A percentile compares a stretch with the other conserved stretches of the same genome.
Evolutionary conservation across 2,888 invertebrate genomes (phyloP).

Genomic region (Itoplectis maculator): DNA sequence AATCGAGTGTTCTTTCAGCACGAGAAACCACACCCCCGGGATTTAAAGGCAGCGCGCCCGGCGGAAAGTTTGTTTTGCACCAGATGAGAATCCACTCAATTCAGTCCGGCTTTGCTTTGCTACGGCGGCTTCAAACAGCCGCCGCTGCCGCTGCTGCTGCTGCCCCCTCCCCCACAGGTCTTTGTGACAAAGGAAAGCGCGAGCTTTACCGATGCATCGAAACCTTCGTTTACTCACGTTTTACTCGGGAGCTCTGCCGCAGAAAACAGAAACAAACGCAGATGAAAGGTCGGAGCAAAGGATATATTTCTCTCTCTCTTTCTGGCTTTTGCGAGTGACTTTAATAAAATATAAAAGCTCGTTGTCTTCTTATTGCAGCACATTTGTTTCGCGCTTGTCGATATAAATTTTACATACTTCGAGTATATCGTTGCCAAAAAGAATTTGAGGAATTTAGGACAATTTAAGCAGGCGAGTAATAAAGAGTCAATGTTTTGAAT

Average conservation of each 20-base stretch:
- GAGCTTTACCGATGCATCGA: slow-evolving; percentile 42
- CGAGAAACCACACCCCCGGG: slow-evolving; percentile 19
- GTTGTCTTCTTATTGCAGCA: background rate
- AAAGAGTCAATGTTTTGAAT: too few relatives aligned
- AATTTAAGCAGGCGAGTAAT: too few relatives aligned
- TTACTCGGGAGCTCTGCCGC: background rate
- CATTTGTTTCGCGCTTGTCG: background rate
- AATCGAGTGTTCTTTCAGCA: slow-evolving; percentile 39
- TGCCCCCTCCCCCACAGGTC: slow-evolving; percentile 8
- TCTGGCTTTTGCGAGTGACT: background rate
- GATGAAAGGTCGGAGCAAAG: slow-evolving; percentile 17
- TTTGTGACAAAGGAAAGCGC: slow-evolving; percentile 39
- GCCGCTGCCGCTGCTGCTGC: background rate
- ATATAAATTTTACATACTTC: too few relatives aligned
- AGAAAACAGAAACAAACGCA: slow-evolving; percentile 35
- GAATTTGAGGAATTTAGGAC: too few relatives aligned
- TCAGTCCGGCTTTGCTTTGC: slow-evolving; percentile 35
- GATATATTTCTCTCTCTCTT: background rate
- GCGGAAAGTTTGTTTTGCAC: slow-evolving; percentile 46
- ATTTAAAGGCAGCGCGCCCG: background rate
- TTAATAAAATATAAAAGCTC: background rate
- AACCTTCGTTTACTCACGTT: slow-evolving; percentile 42
- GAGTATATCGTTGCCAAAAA: too few relatives aligned
- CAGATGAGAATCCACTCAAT: slow-evolving; percentile 37
- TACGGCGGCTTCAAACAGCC: slow-evolving; percentile 32